Conservation (phyloP, 1,140 invertebrate species). For the Lordiphosa clarofinis region DNA sequence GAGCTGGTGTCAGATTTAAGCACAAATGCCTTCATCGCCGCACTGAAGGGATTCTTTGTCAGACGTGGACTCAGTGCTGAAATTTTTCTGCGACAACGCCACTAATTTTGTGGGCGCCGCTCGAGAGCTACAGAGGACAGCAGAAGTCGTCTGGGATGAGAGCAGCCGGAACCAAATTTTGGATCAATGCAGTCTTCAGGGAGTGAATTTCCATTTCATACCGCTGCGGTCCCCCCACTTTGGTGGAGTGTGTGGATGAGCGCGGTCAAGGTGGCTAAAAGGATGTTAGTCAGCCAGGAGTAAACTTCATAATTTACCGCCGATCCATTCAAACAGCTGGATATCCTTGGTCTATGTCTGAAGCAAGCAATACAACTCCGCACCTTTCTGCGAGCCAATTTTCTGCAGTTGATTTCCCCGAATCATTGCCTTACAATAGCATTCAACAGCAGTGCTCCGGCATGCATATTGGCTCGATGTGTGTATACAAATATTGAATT, state of each 20-base stretch:
- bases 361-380: slow-evolving; percentile 11
- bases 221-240: slow-evolving; percentile 17
- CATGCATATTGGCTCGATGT: slow-evolving; percentile 9
- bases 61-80: too few species aligned
- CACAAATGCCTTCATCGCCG: slow-evolving; percentile 1
- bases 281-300: slow-evolving; percentile 2
- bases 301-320: too few species aligned
- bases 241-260: slow-evolving; percentile 10
- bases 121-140: slow-evolving; percentile 1
- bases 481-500: background rate
- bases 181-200: background rate
- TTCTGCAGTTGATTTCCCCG: background rate
- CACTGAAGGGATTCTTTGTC: background rate
- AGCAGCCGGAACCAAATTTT: background rate
- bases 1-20: slow-evolving; percentile 5
- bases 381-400: slow-evolving; percentile 6
- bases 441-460: slow-evolving; percentile 9
- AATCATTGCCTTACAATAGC: slow-evolving; percentile 10
- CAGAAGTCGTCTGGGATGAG: background rate
- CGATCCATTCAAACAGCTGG: too few species aligned
- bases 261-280: slow-evolving; percentile 12
- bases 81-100: background rate
- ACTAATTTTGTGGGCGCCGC: slow-evolving; percentile 9
- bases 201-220: slow-evolving; percentile 6
- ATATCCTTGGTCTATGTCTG: background rate